phyloP scores from a whole-genome alignment of 1,140 invertebrate genomes.

The Saccostrea glomerata region DNA sequence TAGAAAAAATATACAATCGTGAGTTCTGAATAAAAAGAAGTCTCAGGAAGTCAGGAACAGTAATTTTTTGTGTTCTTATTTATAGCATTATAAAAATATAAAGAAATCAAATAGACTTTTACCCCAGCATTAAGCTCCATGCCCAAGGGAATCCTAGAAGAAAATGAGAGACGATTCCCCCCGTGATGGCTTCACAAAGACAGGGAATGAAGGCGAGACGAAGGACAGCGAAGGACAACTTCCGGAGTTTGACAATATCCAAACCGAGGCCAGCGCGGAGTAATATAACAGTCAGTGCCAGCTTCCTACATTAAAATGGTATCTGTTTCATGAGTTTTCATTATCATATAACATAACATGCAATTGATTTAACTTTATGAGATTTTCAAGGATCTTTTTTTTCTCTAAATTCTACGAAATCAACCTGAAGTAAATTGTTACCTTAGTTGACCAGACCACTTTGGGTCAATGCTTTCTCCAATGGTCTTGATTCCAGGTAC shows the following conservation, averaged over 20 bases:
- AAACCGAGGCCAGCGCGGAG: constrained; percentile 94
- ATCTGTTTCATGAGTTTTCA: too few species aligned
- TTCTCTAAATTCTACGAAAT: too few species aligned
- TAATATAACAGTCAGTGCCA: constrained; percentile 94
- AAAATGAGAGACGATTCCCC: constrained; percentile 85
- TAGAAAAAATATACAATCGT: neutral
- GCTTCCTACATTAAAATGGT: constrained; percentile 83
- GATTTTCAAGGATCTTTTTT: too few species aligned
- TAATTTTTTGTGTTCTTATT: neutral
- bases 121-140: constrained; percentile 89
- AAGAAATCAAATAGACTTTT: constrained; percentile 19
- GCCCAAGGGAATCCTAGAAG: constrained; percentile 90
- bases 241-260: constrained; percentile 89
- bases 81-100: neutral
- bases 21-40: neutral
- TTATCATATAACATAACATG: too few species aligned
- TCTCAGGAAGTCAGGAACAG: neutral
- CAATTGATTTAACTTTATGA: too few species aligned
- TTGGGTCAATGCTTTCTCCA: constrained; percentile 75
- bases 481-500: constrained; percentile 77
- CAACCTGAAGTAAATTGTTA: neutral
- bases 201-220: constrained; percentile 92
- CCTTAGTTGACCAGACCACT: constrained; percentile 77
- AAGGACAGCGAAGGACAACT: constrained; percentile 84
- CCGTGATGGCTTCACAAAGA: constrained; percentile 86